Evolutionary conservation across 2,888 invertebrate genomes (phyloP), one percentile per base, ranked within the genome.

Genomic region (Scelioninae gen. 2): DNA sequence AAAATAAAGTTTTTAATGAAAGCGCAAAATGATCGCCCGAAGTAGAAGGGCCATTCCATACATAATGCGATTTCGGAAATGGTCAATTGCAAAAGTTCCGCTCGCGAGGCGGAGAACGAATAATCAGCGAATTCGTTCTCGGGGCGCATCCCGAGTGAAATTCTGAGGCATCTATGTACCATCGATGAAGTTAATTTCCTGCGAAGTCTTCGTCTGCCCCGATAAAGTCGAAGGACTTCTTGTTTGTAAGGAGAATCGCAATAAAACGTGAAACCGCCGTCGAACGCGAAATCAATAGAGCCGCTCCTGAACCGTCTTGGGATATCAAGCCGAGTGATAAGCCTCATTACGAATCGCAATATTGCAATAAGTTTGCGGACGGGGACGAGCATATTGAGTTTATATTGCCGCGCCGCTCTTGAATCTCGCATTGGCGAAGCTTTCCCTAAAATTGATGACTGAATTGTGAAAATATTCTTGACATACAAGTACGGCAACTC

Each of bases 31-130:
- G 19, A 43, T 58, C 19, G 25, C n/a, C 19, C 25, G 33, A 70
- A 63, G 64, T 45, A 39, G 48, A 48, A 41, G 11, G 28, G 18
- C 52, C 45, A 45, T 15, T 71, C 60, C 37, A 18, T 28, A 35
- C 39, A 64, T 71, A 64, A 71, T 60, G 64, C 25, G 39, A 64
- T 58, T 71, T 71, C 31, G 58, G 52, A 71, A 58, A 71, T 58
- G 53, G 64, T 71, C 58, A 64, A 71, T 52, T 53, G 71, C 46
- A 52, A 64, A 71, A 71, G 53, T 71, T 71, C 57, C 64, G 45
- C 22, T 63, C 57, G 28, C 52, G 15, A 35, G 19, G 41, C 45
- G 25, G 18, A 37, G 28, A 35, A 45, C 43, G 58, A 55, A 61
- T 71, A 71, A 71, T 71, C 71, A 31, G 45, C 18, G 58, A 57